Percentiles rank a stretch among this genome's conserved stretches.
phyloP scores from a whole-genome alignment of 2,113 vertebrate species.

The Glareola pratincola region DNA sequence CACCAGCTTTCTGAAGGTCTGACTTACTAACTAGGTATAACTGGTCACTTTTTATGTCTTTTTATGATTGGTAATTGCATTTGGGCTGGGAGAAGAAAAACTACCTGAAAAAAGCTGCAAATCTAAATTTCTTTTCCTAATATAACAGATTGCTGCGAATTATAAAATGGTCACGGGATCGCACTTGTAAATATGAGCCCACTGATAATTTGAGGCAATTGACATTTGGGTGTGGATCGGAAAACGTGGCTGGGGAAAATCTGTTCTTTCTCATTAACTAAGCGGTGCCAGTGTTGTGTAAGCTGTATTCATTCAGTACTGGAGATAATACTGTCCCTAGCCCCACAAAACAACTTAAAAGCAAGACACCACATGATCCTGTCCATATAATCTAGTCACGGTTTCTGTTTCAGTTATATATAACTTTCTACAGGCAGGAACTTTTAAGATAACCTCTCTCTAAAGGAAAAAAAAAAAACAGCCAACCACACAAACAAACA shows the following conservation, averaged over 20 bases:
- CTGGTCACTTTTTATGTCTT: not conserved
- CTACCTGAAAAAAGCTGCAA: not conserved
- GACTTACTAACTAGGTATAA: not conserved
- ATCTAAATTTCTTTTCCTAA: not conserved
- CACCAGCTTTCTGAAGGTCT: not conserved
- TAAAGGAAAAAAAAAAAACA: not conserved
- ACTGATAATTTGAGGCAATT: not conserved
- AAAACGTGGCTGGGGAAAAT: not conserved
- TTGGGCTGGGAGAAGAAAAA: not conserved
- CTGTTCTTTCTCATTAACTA: not conserved
- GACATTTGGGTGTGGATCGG: not conserved
- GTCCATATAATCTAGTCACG: not conserved
- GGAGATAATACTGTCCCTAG: not conserved
- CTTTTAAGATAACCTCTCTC: not conserved
- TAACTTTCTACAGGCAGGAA: not conserved
- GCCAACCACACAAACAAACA: not conserved
- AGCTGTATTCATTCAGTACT: not conserved
- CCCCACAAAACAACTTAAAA: not conserved
- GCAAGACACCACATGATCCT: not conserved
- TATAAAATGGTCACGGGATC: not conserved
- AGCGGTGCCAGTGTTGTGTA: not conserved
- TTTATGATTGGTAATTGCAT: not conserved
- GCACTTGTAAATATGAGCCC: not conserved
- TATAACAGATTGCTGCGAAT: not conserved
- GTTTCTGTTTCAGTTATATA: not conserved